phyloP scores from a whole-genome alignment of 1,140 invertebrate species.

The Eupristina koningsbergeri region DNA sequence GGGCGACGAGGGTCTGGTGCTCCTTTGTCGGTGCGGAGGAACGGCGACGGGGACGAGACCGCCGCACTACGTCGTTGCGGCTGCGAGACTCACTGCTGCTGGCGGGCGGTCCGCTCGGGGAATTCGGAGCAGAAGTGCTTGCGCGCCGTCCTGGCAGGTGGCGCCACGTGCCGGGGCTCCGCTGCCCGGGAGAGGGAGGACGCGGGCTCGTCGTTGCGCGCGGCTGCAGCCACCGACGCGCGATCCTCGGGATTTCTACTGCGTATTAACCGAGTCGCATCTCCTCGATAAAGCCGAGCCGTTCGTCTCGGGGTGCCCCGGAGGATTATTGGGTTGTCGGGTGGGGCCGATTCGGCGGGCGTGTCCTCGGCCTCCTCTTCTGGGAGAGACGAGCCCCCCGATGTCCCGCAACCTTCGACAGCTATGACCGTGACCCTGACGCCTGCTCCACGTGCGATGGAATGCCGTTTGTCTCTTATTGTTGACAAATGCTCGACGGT shows the following conservation, averaged over 20 bases:
- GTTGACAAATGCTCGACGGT: background rate
- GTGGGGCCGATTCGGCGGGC: no score
- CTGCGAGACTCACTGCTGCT: background rate
- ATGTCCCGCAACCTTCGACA: background rate
- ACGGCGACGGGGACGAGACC: background rate
- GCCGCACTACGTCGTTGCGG: background rate
- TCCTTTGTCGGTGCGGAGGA: constrained; percentile 7
- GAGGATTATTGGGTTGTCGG: no score
- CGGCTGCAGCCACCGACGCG: background rate
- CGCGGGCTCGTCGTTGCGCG: background rate
- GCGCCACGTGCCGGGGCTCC: background rate
- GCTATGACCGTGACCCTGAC: background rate
- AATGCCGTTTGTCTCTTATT: background rate
- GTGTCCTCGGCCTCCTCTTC: no score
- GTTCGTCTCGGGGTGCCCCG: background rate
- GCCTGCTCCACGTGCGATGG: background rate
- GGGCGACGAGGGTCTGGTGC: background rate
- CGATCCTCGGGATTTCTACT: background rate
- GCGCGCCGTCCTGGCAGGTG: background rate
- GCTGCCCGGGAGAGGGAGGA: background rate
- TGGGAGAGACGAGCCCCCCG: background rate
- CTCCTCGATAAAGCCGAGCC: background rate
- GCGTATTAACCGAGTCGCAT: background rate
- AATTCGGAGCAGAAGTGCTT: background rate
- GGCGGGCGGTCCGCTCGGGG: background rate